Conservation (phyloP, 2,888 invertebrate genomes). For the Ichneumoninae sp. region DNA sequence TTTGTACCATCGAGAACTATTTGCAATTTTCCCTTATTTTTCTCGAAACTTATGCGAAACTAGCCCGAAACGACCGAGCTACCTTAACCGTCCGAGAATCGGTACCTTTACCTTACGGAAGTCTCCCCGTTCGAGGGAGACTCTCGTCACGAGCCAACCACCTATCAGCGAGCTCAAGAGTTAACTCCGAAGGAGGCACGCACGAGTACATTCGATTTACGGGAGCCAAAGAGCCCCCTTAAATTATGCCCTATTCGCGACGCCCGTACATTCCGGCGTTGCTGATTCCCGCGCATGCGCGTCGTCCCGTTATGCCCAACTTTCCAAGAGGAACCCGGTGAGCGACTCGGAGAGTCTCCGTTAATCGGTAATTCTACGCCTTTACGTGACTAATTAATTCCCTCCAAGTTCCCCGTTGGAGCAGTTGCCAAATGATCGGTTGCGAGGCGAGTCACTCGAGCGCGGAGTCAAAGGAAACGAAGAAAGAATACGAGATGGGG, state of each 20-base stretch:
- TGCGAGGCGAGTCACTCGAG: constrained; percentile 40
- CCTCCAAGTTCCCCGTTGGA: constrained; percentile 3
- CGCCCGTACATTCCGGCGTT: constrained; percentile 53
- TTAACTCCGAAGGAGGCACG: neutral
- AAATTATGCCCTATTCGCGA: constrained; percentile 49
- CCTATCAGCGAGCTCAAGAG: constrained; percentile 8
- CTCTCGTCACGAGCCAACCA: constrained; percentile 33
- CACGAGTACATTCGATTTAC: constrained; percentile 36
- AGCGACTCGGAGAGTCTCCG: constrained; percentile 33
- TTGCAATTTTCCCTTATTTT: too few species aligned
- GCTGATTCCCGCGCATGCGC: constrained; percentile 48
- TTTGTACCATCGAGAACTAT: too few species aligned
- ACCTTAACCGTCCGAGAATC: too few species aligned
- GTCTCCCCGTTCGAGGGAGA: constrained; percentile 2
- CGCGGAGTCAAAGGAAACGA: constrained; percentile 44
- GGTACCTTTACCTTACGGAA: too few species aligned
- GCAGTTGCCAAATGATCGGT: constrained; percentile 36
- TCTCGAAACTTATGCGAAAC: too few species aligned
- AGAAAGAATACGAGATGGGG: constrained; percentile 57
- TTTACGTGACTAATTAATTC: constrained; percentile 54
- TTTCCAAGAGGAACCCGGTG: constrained; percentile 43
- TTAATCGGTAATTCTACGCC: constrained; percentile 43
- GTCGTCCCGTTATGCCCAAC: constrained; percentile 46
- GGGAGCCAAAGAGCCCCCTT: constrained; percentile 48
- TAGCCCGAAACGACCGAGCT: too few species aligned